Percentiles rank a stretch among this genome's conserved stretches.
Evolutionary conservation across 2,888 invertebrate genomes (phyloP).

Genomic region (Elaeidobius kamerunicus): DNA sequence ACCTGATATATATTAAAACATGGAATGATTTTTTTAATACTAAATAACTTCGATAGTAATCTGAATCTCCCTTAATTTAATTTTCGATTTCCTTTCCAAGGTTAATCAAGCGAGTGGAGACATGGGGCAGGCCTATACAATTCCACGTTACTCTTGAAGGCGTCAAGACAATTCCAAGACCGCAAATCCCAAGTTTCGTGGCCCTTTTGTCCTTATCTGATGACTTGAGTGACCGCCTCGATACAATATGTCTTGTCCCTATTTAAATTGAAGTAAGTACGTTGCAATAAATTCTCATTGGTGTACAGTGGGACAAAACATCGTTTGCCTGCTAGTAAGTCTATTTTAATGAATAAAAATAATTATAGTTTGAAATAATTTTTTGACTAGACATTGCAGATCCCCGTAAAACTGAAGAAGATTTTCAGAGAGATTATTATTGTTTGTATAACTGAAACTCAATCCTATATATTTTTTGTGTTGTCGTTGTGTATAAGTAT

Average conservation of each 20-base stretch:
- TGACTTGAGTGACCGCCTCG: constrained; percentile 42
- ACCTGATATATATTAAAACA: no score
- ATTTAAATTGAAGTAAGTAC: constrained; percentile 33
- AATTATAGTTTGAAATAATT: no score
- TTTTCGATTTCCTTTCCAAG: constrained; percentile 35
- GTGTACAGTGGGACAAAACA: constrained; percentile 10
- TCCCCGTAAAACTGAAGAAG: no score
- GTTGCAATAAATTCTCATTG: constrained; percentile 30
- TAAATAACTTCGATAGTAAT: constrained; percentile 23
- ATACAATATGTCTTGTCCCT: constrained; percentile 40
- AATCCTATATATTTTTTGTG: no score
- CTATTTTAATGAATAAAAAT: background rate
- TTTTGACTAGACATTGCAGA: no score
- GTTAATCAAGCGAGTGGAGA: constrained; percentile 43
- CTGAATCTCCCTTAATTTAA: constrained; percentile 36
- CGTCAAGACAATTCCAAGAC: constrained; percentile 29
- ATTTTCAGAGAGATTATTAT: no score
- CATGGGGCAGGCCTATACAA: constrained; percentile 38
- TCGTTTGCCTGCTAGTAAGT: no score
- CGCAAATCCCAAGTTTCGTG: constrained; percentile 14
- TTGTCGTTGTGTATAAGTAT: no score
- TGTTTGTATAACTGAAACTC: no score
- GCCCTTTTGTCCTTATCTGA: constrained; percentile 36
- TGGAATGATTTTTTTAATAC: no score
- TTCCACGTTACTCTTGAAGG: constrained; percentile 22